phyloP scores from a whole-genome alignment of 92 coral and sea anemone species.

The Phymanthus crucifer region DNA sequence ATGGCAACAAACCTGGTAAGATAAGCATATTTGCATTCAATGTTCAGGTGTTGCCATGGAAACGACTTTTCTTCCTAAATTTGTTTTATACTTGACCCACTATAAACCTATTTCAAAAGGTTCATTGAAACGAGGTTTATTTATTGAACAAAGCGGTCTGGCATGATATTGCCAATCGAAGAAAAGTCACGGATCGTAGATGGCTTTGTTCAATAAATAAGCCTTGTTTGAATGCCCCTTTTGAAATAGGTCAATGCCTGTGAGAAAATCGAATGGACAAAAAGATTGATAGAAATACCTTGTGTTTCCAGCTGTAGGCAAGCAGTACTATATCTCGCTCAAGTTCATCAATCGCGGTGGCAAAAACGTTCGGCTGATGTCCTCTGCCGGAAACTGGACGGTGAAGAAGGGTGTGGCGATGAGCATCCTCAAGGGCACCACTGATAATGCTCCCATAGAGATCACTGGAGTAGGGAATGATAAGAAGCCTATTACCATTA shows the following conservation, averaged over 20 bases:
- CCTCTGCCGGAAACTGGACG: constrained; percentile 51
- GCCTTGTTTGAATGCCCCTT: too few relatives aligned
- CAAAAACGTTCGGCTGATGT: constrained; percentile 48
- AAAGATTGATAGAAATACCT: not conserved
- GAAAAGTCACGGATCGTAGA: too few relatives aligned
- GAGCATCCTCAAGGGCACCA: constrained; percentile 66
- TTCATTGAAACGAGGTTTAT: too few relatives aligned
- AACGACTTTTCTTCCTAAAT: too few relatives aligned
- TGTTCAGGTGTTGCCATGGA: too few relatives aligned
- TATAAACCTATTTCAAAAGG: too few relatives aligned
- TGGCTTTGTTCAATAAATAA: too few relatives aligned
- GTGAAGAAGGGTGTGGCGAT: constrained; percentile 69
- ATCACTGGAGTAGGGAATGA: constrained; percentile 44
- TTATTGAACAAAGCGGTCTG: too few relatives aligned
- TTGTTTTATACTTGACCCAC: too few relatives aligned
- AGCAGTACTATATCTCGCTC: constrained; percentile 60
- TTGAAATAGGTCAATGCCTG: too few relatives aligned
- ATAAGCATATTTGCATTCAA: not conserved
- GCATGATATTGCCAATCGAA: too few relatives aligned
- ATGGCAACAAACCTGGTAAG: constrained; percentile 36
- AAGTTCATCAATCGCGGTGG: constrained; percentile 62
- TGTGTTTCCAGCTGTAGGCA: constrained; percentile 19
- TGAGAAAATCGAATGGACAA: too few relatives aligned
- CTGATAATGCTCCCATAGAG: constrained; percentile 54
- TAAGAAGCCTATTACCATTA: constrained; percentile 50